These are phyloP conservation scores for Hirundo rustica DNA, from an alignment of 2,797 vertebrate species.

Conservation along the genomic window DNA sequence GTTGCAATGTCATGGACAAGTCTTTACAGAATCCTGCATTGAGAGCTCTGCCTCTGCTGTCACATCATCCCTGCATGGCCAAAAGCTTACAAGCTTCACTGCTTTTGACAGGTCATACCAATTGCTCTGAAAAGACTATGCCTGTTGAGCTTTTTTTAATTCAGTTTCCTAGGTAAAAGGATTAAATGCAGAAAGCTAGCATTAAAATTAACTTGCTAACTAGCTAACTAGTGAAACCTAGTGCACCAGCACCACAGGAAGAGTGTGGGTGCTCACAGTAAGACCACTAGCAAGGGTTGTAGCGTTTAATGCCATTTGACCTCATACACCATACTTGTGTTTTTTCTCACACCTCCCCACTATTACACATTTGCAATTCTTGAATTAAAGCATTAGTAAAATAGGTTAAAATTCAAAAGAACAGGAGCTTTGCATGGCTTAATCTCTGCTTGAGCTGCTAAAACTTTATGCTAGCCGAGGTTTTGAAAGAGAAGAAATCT, in stretches of 20 bases:
- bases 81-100: background rate
- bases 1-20: background rate
- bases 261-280: background rate
- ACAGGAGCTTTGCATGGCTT: background rate
- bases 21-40: rapidly evolving
- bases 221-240: background rate
- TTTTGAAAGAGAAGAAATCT: background rate
- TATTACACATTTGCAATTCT: background rate
- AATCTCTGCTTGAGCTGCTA: background rate
- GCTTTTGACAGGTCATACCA: background rate
- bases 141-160: background rate
- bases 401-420: background rate
- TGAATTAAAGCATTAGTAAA: background rate
- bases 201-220: background rate
- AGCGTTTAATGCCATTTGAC: background rate
- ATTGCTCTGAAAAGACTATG: background rate
- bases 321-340: background rate
- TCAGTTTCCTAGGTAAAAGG: background rate
- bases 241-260: background rate
- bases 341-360: background rate
- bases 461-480: background rate
- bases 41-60: background rate
- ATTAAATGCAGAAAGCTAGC: background rate
- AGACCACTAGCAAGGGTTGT: background rate
- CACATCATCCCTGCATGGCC: background rate